Base-by-base conservation (phyloP, 2,113 vertebrate species). In the Gymnorhina tibicen region DNA sequence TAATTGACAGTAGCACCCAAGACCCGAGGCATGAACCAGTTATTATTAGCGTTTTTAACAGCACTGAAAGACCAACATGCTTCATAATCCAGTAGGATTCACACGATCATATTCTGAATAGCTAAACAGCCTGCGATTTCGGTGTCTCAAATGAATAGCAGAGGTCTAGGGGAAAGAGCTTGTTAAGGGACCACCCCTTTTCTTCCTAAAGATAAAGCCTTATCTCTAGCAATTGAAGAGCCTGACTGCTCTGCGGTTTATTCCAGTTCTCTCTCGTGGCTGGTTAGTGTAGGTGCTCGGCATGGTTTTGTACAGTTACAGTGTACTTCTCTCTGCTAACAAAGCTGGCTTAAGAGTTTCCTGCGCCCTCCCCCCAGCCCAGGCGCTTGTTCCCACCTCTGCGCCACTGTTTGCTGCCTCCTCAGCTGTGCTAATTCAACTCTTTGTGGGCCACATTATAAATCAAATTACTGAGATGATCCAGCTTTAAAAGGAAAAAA, bases 1-100 rank as follows among this genome's bases (percentile, higher is more conserved):
- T 95, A 95, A 96, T 89, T 97, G 95, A 95, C 93, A 82, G 80
- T 70, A 97, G 86, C 93, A 91, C 89, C 80, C 60, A 70, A 85
- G 78, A 85, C 95, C 94, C 0, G 85, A 95, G 94, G 94, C 93
- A 52, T 41, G 80, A 87, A 75, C 64, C 13, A 32, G 73, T 95
- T 93, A 85, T 91, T 93, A 95, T 91, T 86, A 92, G 84, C 46
- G 3, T 93, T 95, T 93, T 92, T 85, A 96, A 87, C 87, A 91
- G 66, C 87, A 33, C 66, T 91, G 89, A 82, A 97, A 94, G 91
- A 87, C 84, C 91, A 94, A 95, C 81, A 53, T 68, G 70, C 58
- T 92, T 79, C 78, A 60, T 75, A 92, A 33, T 94, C 91, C 91
- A 64, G 94, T 68, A 96, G 89, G 87, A 91, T 94, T 96, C 93